A percentile compares a stretch with the other conserved stretches of the same genome.
These are phyloP conservation scores for Muscicapa adusta DNA, from an alignment of 2,113 vertebrate species.

Conservation along the genomic window DNA sequence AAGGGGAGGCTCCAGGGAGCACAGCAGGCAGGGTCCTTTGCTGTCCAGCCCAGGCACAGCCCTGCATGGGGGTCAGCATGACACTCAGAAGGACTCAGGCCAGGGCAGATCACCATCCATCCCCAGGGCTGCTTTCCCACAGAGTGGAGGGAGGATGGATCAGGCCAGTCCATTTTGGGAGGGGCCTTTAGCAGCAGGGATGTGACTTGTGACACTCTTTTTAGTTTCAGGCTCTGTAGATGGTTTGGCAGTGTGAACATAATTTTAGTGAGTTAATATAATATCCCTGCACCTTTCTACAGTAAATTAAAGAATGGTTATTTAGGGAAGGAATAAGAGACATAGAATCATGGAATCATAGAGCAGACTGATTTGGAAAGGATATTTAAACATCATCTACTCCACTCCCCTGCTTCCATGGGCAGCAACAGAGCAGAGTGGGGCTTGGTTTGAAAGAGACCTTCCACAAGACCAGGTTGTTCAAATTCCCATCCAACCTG, in stretches of 20 bases:
- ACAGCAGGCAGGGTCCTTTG: neutral
- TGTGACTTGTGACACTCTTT: neutral
- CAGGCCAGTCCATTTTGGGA: neutral
- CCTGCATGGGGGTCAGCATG: accelerated
- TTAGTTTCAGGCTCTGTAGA: neutral
- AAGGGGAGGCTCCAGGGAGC: neutral
- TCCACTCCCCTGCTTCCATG: accelerated
- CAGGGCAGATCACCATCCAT: neutral
- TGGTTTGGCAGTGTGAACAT: neutral
- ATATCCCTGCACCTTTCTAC: neutral
- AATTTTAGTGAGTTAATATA: neutral
- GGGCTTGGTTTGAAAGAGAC: neutral
- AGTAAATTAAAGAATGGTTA: neutral
- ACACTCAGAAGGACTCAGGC: neutral
- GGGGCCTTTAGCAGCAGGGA: neutral
- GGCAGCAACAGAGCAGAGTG: accelerated
- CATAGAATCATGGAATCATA: neutral
- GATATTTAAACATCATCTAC: neutral
- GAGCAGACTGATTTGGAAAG: neutral
- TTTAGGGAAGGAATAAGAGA: neutral
- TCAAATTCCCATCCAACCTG: neutral
- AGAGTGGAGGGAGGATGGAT: neutral
- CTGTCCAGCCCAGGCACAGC: neutral
- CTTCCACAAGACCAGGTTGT: neutral
- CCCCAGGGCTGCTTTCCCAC: neutral